Conservation (phyloP, 2,888 invertebrate genomes). For the Oligia strigilis region DNA sequence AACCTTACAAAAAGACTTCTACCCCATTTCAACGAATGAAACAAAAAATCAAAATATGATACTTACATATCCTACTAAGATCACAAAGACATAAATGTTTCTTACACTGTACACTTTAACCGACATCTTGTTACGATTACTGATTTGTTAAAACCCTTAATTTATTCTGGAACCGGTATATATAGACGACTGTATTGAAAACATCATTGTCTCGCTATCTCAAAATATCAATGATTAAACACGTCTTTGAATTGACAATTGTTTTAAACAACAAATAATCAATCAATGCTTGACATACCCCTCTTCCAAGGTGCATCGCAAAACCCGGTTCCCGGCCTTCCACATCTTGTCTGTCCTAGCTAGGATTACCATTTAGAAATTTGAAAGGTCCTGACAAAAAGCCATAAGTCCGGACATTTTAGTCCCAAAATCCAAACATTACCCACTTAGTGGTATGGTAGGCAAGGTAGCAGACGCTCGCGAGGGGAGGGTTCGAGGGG, state of each 20-base stretch:
- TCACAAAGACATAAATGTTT: slow-evolving; percentile 18
- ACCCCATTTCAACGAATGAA: background rate
- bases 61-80: slow-evolving; percentile 55
- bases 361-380: too few relatives aligned
- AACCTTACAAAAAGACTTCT: background rate
- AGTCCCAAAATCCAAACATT: too few relatives aligned
- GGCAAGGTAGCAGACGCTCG: too few relatives aligned
- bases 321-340: background rate
- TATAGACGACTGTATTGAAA: slow-evolving; percentile 66
- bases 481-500: too few relatives aligned
- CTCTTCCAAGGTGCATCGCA: too few relatives aligned
- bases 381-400: too few relatives aligned
- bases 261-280: slow-evolving; percentile 38
- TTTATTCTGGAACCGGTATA: slow-evolving; percentile 56
- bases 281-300: background rate
- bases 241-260: slow-evolving; percentile 58
- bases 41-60: background rate
- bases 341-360: too few relatives aligned
- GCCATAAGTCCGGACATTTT: too few relatives aligned
- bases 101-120: slow-evolving; percentile 23
- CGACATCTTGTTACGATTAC: slow-evolving; percentile 43
- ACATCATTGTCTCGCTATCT: slow-evolving; percentile 66
- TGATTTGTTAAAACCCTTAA: slow-evolving; percentile 66
- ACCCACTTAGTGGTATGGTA: too few relatives aligned
- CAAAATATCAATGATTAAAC: slow-evolving; percentile 58